Conservation (phyloP, 2,797 vertebrate species). For the Margarornis squamiger region DNA sequence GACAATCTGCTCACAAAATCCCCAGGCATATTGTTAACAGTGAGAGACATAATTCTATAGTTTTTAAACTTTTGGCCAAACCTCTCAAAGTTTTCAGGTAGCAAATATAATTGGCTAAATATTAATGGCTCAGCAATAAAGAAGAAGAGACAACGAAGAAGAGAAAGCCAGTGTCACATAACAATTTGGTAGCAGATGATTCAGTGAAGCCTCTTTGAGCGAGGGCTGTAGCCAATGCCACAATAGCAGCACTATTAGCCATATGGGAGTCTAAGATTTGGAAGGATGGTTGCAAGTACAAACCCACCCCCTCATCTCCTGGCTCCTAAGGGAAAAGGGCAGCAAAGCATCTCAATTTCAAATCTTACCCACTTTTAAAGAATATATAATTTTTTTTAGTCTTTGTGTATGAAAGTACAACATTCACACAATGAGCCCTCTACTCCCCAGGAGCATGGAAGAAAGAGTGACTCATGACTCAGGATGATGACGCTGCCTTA, state of each 20-base stretch:
- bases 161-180: not conserved
- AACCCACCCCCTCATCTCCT: conserved; percentile 43
- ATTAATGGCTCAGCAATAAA: not conserved
- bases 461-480: not conserved
- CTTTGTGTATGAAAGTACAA: not conserved
- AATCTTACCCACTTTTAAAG: conserved; percentile 1
- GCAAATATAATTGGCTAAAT: not conserved
- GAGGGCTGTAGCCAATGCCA: conserved; percentile 21
- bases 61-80: not conserved
- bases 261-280: conserved; percentile 45
- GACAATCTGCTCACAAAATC: conserved; percentile 36
- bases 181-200: not conserved
- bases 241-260: not conserved
- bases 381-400: not conserved
- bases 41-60: not conserved
- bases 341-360: not conserved
- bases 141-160: not conserved
- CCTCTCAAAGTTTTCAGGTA: not conserved
- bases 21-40: not conserved
- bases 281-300: conserved; percentile 43
- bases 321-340: conserved; percentile 40
- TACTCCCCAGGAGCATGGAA: not conserved
- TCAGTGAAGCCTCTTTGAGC: conserved; percentile 19
- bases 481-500: not conserved
- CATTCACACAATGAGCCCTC: not conserved